Evolutionary conservation across 2,888 invertebrate genomes (phyloP), one percentile per base, ranked within the genome.

Genomic region (Cremastobaeus sp.): DNA sequence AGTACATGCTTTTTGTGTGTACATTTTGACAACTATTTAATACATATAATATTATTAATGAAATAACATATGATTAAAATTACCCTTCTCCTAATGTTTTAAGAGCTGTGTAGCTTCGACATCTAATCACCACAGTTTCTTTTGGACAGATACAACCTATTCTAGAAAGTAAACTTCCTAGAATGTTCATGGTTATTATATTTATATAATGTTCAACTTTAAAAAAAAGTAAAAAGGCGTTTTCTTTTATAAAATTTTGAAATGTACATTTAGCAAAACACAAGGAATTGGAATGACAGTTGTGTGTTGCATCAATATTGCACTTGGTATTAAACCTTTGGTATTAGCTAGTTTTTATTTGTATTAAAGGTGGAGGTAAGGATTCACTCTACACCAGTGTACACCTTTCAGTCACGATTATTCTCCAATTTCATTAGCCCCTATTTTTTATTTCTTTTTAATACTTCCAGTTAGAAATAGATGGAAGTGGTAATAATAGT

Each of bases 71-170:
- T n/a, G 35, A n/a, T 55, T 50, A 54, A 65, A 86, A 88, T 89
- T 89, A 91, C 94, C 95, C 95, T 88, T 94, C 93, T 50, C 94
- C 95, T 43, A 95, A 89, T 80, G 92, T 90, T 82, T 94, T 93
- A 57, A 90, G 89, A 5, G 95, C 89, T 48, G 89, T 90, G 83
- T 94, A 95, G 82, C 92, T 91, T 71, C 91, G 90, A 28, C 92
- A 92, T 85, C 94, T 94, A 50, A 95, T 91, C 55, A 89, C 89
- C 20, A 95, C 86, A 4, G 91, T 90, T 88, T 95, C 94, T 82
- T 91, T 92, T 25, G 92, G 90, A 88, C 95, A 95, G 37, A 94
- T 89, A 85, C 95, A 95, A 25, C 93, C 93, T 90, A 92, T 91
- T 89, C 91, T 92, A 79, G 93, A 89, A 79, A 93, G 91, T 76